Evolutionary conservation across 2,797 vertebrate species (phyloP).

Genomic region (Caiman crocodilus): DNA sequence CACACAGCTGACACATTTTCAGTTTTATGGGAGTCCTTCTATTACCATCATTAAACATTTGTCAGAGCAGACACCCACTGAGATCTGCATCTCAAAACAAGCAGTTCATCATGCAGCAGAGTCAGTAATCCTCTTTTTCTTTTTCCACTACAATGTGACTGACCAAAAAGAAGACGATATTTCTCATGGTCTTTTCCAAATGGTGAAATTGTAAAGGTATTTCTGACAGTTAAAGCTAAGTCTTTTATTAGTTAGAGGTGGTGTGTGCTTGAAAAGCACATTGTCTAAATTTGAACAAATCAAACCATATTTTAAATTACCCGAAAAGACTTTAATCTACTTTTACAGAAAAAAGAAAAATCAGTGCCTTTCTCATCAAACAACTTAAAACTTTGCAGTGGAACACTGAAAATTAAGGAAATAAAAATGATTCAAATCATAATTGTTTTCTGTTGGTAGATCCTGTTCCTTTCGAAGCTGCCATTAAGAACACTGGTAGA

Average conservation of each 20-base stretch:
- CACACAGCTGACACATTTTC: neutral
- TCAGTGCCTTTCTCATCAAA: neutral
- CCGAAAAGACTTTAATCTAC: neutral
- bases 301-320: neutral
- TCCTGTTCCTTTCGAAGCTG: neutral
- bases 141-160: neutral
- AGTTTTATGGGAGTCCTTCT: neutral
- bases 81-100: neutral
- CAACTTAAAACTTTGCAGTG: neutral
- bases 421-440: neutral
- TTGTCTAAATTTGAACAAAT: neutral
- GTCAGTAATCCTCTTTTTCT: neutral
- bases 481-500: neutral
- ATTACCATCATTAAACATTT: neutral
- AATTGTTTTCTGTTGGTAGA: neutral
- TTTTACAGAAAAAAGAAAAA: neutral
- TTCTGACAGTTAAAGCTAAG: neutral
- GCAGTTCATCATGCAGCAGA: neutral
- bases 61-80: neutral
- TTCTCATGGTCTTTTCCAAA: constrained; percentile 2
- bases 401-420: neutral
- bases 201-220: neutral
- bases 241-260: neutral
- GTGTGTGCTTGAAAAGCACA: neutral
- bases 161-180: neutral